Base-by-base conservation (phyloP, 2,888 invertebrate species). In the Mythimna impura region DNA sequence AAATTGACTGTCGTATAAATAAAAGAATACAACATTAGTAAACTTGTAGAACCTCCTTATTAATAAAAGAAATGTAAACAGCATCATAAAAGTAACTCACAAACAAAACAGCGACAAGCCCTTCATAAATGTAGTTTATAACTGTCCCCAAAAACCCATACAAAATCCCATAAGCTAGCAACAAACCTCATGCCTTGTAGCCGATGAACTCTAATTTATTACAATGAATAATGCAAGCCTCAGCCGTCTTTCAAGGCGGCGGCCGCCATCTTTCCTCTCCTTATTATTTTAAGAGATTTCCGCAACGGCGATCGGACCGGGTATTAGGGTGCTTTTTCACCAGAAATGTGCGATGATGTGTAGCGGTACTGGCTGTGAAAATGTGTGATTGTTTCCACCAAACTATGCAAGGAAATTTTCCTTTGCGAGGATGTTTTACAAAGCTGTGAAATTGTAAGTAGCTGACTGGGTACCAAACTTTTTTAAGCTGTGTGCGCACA, bases 161-260 rank as follows among this genome's bases (percentile, higher is more conserved):
- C 73, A 69, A 66, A 73, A 76, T 77, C 82, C 60, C 64, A 66
- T 83, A 84, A 81, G 78, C 81, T 73, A 77, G 67, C 62, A 65
- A 71, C 80, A 82, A 80, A 75, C 79, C 69, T 74, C 75, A 68
- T 83, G 78, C 70, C 83, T 83, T 82, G 86, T 85, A 84, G 74
- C 67, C 80, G 74, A 74, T 74, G 80, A 85, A 87, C 88, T 81
- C 84, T 91, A 92, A 92, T 93, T 92, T 92, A 92, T 92, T 88
- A 89, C 85, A 87, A 91, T 93, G 93, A 93, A 93, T 93, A 92
- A 93, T 93, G 89, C 88, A 92, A 76, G 68, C 61, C 86, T 84
- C 88, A 89, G 66, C 73, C 60, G 25, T 57, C 57, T 78, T 58
- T 67, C 14, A 85, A 80, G 71, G 43, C 73, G 71, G 43, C 72